phyloP scores from a whole-genome alignment of 2,888 invertebrate species.

The Caenorhabditis sp. region DNA sequence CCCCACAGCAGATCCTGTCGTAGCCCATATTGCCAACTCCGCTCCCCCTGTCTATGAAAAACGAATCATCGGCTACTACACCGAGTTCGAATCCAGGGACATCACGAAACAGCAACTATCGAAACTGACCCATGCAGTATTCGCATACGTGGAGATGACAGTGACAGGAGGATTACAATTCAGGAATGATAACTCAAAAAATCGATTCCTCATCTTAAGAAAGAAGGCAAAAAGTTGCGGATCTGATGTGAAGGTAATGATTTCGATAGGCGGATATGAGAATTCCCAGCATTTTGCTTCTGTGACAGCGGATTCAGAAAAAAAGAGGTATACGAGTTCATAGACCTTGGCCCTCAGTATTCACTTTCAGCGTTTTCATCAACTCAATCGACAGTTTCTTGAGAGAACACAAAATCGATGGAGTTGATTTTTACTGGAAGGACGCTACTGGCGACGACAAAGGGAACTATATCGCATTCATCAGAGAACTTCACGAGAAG shows the following conservation, averaged over 20 bases:
- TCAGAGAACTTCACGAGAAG: not conserved
- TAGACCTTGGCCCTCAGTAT: not conserved
- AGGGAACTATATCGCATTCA: not conserved
- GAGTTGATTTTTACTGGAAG: conserved; percentile 2
- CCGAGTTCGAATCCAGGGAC: not conserved
- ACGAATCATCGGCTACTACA: conserved; percentile 1
- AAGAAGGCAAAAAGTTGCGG: not conserved
- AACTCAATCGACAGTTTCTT: not conserved
- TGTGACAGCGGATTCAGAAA: not conserved
- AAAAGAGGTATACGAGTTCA: not conserved
- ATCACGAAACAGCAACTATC: not conserved
- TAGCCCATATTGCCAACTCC: no score
- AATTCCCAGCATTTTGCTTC: not conserved
- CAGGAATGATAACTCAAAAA: not conserved
- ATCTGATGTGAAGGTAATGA: conserved; percentile 11
- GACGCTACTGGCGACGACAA: not conserved
- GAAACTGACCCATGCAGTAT: not conserved
- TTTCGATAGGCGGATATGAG: not conserved
- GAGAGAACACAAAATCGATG: not conserved
- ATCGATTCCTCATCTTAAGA: not conserved
- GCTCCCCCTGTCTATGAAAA: no score
- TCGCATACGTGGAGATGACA: not conserved
- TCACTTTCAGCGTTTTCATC: not conserved
- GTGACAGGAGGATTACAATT: not conserved
- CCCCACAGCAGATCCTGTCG: no score